phyloP scores from a whole-genome alignment of 2,113 vertebrate genomes.

The Oostethus manadensis region DNA sequence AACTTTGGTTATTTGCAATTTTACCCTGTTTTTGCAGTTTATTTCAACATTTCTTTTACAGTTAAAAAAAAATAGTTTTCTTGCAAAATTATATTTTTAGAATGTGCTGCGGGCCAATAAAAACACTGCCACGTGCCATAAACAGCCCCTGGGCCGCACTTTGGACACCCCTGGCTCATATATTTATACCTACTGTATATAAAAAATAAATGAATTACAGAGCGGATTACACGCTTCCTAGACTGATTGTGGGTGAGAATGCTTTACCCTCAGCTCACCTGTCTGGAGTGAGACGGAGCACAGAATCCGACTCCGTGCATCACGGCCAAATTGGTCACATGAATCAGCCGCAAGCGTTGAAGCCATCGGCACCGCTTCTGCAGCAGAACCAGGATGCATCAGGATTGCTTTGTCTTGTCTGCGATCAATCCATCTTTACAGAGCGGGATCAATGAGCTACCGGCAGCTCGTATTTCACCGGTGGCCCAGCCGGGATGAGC shows the following conservation, averaged over 20 bases:
- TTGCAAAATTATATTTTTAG: too few species aligned
- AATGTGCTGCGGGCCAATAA: too few species aligned
- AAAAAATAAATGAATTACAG: too few species aligned
- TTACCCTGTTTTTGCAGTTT: too few species aligned
- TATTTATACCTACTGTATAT: too few species aligned
- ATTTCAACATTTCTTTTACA: too few species aligned
- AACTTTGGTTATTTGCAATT: too few species aligned
- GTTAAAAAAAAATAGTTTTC: too few species aligned
- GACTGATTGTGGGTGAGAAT: constrained; percentile 29
- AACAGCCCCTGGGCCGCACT: too few species aligned
- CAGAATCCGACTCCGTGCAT: constrained; percentile 33
- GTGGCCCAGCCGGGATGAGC: constrained; percentile 32
- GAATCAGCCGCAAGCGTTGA: constrained; percentile 43
- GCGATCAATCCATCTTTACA: constrained; percentile 61
- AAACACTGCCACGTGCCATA: too few species aligned
- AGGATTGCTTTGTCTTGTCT: constrained; percentile 31
- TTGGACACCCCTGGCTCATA: too few species aligned
- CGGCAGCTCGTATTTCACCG: constrained; percentile 63
- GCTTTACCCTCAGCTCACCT: constrained; percentile 34
- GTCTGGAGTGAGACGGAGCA: constrained; percentile 11
- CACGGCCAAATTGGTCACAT: constrained; percentile 52
- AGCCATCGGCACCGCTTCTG: constrained; percentile 33
- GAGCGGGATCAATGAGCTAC: constrained; percentile 54
- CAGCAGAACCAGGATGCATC: constrained; percentile 27
- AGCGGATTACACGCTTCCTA: too few species aligned